phyloP scores from a whole-genome alignment of 2,888 invertebrate genomes.

The Ophion ellenae region DNA sequence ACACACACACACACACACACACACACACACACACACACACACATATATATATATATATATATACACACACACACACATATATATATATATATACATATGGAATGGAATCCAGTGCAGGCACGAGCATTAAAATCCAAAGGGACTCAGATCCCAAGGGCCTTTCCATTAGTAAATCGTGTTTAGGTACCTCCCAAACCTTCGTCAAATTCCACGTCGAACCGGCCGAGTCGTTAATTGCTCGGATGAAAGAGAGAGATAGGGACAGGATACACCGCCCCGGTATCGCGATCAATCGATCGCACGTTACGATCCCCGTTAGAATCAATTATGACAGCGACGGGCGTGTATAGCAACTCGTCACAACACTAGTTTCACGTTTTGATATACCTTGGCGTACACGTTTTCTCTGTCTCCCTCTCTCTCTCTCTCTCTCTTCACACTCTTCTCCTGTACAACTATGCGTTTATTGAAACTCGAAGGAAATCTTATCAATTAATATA shows the following conservation, averaged over 20 bases:
- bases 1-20: too few species aligned
- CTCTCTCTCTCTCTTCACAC: background rate
- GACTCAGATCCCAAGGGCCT: slow-evolving; percentile 52
- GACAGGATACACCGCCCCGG: slow-evolving; percentile 63
- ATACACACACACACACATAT: too few species aligned
- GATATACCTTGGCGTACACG: background rate
- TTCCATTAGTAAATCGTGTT: slow-evolving; percentile 65
- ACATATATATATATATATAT: too few species aligned
- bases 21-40: too few species aligned
- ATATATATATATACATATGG: background rate
- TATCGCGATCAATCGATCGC: slow-evolving; percentile 77
- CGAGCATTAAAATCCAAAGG: slow-evolving; percentile 40
- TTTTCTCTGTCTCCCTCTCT: background rate
- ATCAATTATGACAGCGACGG: slow-evolving; percentile 80
- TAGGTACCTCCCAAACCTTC: slow-evolving; percentile 60
- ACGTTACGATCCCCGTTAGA: slow-evolving; percentile 73
- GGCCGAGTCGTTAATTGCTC: slow-evolving; percentile 56
- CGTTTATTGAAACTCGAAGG: background rate
- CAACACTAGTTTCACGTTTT: slow-evolving; percentile 57
- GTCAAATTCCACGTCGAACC: slow-evolving; percentile 61
- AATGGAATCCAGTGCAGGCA: slow-evolving; percentile 50
- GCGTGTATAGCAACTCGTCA: slow-evolving; percentile 70
- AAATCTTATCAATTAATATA: background rate
- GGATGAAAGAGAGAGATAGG: slow-evolving; percentile 51
- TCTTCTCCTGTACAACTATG: background rate